Evolutionary conservation across 2,113 vertebrate genomes (phyloP), one percentile per base, ranked within the genome.

Genomic region (Apteryx mantelli): DNA sequence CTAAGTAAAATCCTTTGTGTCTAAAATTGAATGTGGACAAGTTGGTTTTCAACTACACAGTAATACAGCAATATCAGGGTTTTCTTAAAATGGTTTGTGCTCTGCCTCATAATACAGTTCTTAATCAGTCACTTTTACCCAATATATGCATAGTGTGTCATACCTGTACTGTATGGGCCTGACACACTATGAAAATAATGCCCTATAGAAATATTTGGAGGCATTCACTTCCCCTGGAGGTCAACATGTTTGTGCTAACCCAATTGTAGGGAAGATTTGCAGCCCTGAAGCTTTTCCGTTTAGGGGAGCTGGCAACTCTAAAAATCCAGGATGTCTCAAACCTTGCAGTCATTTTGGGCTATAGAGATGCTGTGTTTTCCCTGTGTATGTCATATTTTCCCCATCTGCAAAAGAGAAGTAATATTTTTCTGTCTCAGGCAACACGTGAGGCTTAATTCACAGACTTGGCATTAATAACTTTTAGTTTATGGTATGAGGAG

Each of bases 311-410:
- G 52, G n/a, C 28, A 25, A 15, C 17, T 84, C 19, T 81, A 44
- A 46, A 48, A 50, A 0, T 1, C 15, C 56, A n/a, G 60, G 32
- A 28, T 18, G 7, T 82, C 36, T 75, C 86, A 82, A 50, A 60
- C 42, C 17, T 44, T 18, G 7, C 48, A 50, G 22, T 79, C 56
- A 4, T 64, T 93, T 84, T 78, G 77, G 46, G 24, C 3, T 7
- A 34, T 53, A 34, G 20, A 42, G 38, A 6, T 89, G n/a, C 78
- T 34, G 1, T 7, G 22, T 87, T 81, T 32, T 61, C 88, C 34
- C n/a, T 55, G 19, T 32, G 20, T 36, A 2, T 30, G 6, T 48
- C 0, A 0, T 1, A 0, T 70, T 68, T 77, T 61, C 44, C 30
- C 32, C 21, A 16, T 70, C 76, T 80, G 1, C 40, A 52, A 32